Evolutionary conservation across 2,888 invertebrate genomes (phyloP).

Genomic region (Lepetodrilus schrolli): DNA sequence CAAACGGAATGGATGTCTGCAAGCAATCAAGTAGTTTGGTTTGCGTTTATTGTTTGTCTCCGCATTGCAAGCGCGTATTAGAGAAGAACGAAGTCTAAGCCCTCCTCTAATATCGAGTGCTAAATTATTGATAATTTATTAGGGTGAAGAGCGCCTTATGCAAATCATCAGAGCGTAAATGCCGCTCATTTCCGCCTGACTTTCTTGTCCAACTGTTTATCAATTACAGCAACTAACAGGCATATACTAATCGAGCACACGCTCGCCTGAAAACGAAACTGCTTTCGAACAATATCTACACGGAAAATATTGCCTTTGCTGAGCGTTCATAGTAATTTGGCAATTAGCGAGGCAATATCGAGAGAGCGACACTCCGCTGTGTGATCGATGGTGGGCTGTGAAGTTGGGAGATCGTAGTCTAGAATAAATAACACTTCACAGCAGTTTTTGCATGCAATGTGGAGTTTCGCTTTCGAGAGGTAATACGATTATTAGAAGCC

Average conservation of each 20-base stretch:
- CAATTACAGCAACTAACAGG: slow-evolving; percentile 38
- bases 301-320: slow-evolving; percentile 24
- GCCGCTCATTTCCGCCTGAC: slow-evolving; percentile 49
- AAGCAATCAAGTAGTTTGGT: neutral
- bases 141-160: slow-evolving; percentile 47
- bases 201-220: slow-evolving; percentile 51
- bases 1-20: neutral
- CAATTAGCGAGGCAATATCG: slow-evolving; percentile 30
- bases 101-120: slow-evolving; percentile 18
- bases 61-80: neutral
- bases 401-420: neutral
- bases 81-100: neutral
- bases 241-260: slow-evolving; percentile 26
- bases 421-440: slow-evolving; percentile 27
- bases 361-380: slow-evolving; percentile 12
- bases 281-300: slow-evolving; percentile 26
- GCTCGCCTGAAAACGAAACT: slow-evolving; percentile 26
- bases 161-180: slow-evolving; percentile 52
- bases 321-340: slow-evolving; percentile 26
- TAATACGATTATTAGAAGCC: slow-evolving; percentile 27
- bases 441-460: slow-evolving; percentile 17
- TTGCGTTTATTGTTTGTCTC: neutral
- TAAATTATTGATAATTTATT: slow-evolving; percentile 29
- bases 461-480: slow-evolving; percentile 27
- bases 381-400: slow-evolving; percentile 19